phyloP scores from a whole-genome alignment of 2,888 invertebrate species.

The Mythimna loreyi region DNA sequence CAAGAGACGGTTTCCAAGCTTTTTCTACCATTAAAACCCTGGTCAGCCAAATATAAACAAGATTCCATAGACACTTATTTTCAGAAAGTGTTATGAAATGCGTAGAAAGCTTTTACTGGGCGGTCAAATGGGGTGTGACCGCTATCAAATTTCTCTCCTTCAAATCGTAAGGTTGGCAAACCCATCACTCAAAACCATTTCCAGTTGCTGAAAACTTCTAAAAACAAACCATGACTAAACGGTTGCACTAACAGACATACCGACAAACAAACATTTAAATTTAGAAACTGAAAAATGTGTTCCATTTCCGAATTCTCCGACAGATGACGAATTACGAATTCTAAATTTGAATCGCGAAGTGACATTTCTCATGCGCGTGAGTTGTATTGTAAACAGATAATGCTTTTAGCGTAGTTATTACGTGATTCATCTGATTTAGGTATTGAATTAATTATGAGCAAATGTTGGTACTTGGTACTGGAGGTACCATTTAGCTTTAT shows the following conservation, averaged over 20 bases:
- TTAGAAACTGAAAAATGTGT: constrained; percentile 59
- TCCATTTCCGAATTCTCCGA: constrained; percentile 75
- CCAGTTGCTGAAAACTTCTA: constrained; percentile 25
- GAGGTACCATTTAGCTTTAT: constrained; percentile 20
- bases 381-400: constrained; percentile 49
- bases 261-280: constrained; percentile 50
- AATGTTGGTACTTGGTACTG: constrained; percentile 32
- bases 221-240: constrained; percentile 52
- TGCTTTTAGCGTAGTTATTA: constrained; percentile 26
- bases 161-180: constrained; percentile 20
- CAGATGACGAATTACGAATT: constrained; percentile 66
- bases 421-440: constrained; percentile 50
- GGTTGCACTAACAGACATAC: constrained; percentile 42
- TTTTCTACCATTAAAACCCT: not conserved
- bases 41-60: not conserved
- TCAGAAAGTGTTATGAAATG: constrained; percentile 10
- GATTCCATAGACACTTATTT: constrained; percentile 9
- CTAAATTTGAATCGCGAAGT: constrained; percentile 61
- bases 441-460: constrained; percentile 14
- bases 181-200: constrained; percentile 20
- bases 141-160: constrained; percentile 33
- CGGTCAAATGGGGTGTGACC: constrained; percentile 24
- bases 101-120: constrained; percentile 25
- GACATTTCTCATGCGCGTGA: constrained; percentile 59
- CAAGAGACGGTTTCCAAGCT: not conserved